Conservation (phyloP, 2,113 vertebrate species). For the Falcunculus frontatus region DNA sequence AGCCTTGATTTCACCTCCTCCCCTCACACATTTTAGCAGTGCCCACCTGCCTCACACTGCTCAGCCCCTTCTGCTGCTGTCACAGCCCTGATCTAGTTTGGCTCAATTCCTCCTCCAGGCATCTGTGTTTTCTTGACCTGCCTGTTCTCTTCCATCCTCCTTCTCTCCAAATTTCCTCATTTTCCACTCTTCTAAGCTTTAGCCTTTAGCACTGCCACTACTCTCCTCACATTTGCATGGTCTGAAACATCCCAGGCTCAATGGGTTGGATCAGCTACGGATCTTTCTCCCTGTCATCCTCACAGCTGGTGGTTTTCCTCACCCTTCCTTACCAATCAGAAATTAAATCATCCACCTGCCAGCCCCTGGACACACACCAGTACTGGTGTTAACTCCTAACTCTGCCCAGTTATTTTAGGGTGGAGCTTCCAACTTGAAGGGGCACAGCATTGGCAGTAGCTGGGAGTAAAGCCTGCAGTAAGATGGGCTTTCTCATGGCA, state of each 20-base stretch:
- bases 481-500: neutral
- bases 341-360: neutral
- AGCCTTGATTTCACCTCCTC: neutral
- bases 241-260: neutral
- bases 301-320: neutral
- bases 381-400: neutral
- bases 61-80: neutral
- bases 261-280: accelerated
- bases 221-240: neutral
- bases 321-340: neutral
- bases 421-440: neutral
- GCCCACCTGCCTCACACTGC: neutral
- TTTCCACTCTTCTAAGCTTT: neutral
- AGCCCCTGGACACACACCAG: neutral
- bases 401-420: neutral
- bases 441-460: neutral
- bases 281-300: neutral
- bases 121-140: neutral
- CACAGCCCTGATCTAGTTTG: neutral
- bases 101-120: neutral
- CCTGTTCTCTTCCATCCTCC: neutral
- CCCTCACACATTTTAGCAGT: neutral
- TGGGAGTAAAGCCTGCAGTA: neutral
- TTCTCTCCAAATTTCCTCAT: neutral
- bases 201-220: neutral